A percentile compares a stretch with the other conserved stretches of the same genome.
These are phyloP conservation scores for Mirza zaza DNA, from an alignment of 2,113 vertebrate genomes.

Conservation along the genomic window DNA sequence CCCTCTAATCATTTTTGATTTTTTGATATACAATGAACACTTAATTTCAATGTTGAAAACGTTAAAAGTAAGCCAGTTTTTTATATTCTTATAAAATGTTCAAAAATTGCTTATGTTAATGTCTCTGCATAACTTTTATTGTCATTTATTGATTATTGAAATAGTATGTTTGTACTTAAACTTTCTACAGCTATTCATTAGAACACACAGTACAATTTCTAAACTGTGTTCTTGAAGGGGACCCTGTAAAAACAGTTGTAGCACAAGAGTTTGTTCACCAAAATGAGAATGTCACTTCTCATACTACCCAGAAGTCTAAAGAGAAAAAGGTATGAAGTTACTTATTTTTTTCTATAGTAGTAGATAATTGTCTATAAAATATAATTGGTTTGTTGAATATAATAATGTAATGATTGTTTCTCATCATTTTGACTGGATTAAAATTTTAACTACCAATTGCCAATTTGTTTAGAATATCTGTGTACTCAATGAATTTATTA, in stretches of 20 bases:
- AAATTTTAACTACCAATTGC: slow-evolving; percentile 6
- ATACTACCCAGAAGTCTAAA: slow-evolving; percentile 76
- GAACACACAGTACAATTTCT: slow-evolving; percentile 93
- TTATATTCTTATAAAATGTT: slow-evolving; percentile 30
- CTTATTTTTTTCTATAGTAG: slow-evolving; percentile 13
- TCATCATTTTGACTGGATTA: slow-evolving; percentile 19
- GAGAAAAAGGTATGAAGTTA: slow-evolving; percentile 86
- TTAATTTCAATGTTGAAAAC: slow-evolving; percentile 48
- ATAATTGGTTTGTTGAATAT: neutral
- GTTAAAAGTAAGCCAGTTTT: slow-evolving; percentile 34
- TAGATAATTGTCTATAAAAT: slow-evolving; percentile 10
- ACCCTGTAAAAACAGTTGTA: slow-evolving; percentile 93
- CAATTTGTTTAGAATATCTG: slow-evolving; percentile 32
- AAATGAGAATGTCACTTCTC: slow-evolving; percentile 78
- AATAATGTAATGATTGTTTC: slow-evolving; percentile 51
- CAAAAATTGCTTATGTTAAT: slow-evolving; percentile 31
- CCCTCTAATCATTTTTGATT: neutral
- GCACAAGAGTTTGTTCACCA: slow-evolving; percentile 87
- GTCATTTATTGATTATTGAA: slow-evolving; percentile 35
- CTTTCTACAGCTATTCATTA: slow-evolving; percentile 90
- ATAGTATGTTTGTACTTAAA: slow-evolving; percentile 57
- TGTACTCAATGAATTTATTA: slow-evolving; percentile 17
- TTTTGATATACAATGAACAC: neutral
- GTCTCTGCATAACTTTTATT: neutral
- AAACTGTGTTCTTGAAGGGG: slow-evolving; percentile 90